phyloP scores from a whole-genome alignment of 2,797 vertebrate genomes.

The Paguma larvata region DNA sequence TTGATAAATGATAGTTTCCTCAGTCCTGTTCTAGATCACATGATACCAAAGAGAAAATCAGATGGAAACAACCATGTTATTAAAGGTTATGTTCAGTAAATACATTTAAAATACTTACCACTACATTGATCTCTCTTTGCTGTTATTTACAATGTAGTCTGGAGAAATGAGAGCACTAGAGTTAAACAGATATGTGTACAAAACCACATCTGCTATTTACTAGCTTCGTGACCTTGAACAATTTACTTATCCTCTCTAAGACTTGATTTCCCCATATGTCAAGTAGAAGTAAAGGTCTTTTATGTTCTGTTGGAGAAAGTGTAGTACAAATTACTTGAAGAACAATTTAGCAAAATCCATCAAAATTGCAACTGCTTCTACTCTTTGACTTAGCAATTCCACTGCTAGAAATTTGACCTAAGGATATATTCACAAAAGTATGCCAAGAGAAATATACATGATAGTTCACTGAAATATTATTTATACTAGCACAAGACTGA shows the following conservation, averaged over 20 bases:
- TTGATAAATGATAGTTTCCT: neutral
- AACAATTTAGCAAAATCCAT: conserved; percentile 20
- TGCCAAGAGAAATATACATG: neutral
- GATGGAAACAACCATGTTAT: conserved; percentile 51
- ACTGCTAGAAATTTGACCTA: neutral
- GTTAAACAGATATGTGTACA: neutral
- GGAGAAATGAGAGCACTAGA: neutral
- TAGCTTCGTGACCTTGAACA: neutral
- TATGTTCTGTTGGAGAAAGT: neutral
- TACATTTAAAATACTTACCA: conserved; percentile 67
- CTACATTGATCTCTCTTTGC: conserved; percentile 42
- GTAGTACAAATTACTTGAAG: conserved; percentile 1
- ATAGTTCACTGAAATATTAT: neutral
- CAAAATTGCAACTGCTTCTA: neutral
- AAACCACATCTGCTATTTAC: neutral
- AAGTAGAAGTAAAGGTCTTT: neutral
- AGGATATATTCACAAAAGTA: neutral
- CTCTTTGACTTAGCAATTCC: neutral
- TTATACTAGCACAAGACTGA: neutral
- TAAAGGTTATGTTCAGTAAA: conserved; percentile 66
- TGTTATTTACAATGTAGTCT: neutral
- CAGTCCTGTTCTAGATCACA: neutral
- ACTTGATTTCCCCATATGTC: neutral
- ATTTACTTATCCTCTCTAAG: conserved; percentile 16
- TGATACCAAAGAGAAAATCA: neutral